A percentile compares a stretch with the other conserved stretches of the same genome.
phyloP scores from a whole-genome alignment of 2,797 vertebrate genomes.

The Sebastes aleutianus region DNA sequence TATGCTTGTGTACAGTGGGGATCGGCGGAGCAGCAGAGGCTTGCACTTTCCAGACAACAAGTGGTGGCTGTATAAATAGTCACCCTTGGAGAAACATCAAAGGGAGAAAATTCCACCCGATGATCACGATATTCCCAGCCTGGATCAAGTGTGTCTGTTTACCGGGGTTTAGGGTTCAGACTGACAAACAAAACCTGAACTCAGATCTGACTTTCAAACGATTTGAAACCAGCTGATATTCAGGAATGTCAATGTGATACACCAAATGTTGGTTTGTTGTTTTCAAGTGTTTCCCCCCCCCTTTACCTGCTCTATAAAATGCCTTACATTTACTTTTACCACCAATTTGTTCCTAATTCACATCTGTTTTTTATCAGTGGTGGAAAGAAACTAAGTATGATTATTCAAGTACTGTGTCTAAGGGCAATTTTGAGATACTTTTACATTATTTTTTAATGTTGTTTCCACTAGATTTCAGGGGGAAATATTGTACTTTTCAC shows the following conservation, averaged over 20 bases:
- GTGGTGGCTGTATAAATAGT: conserved; percentile 81
- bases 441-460: background rate
- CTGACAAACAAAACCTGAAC: conserved; percentile 1
- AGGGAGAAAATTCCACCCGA: conserved; percentile 70
- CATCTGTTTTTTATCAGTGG: background rate
- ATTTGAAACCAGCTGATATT: background rate
- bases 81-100: conserved; percentile 76
- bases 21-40: conserved; percentile 61
- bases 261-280: background rate
- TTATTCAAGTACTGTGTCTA: background rate
- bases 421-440: background rate
- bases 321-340: background rate
- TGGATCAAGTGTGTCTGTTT: conserved; percentile 4
- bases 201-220: background rate
- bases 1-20: conserved; percentile 77
- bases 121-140: conserved; percentile 61
- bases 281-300: background rate
- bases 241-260: background rate
- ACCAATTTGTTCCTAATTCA: background rate
- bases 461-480: background rate
- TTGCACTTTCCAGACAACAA: conserved; percentile 78
- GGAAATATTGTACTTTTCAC: background rate
- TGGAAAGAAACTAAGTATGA: background rate
- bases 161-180: background rate
- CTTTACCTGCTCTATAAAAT: background rate